Evolutionary conservation across 2,113 vertebrate species (phyloP).

Genomic region (human): GRCh38 chr1:90435501-90436000

Average conservation of each 20-base stretch:
- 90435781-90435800: slow-evolving; percentile 71
- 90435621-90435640: slow-evolving; percentile 68
- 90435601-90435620: slow-evolving; percentile 10
- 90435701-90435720: slow-evolving; percentile 39
- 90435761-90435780: slow-evolving; percentile 75
- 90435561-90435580: not conserved
- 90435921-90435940: not conserved
- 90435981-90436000: slow-evolving; percentile 37
- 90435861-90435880: not conserved
- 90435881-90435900: slow-evolving; percentile 17
- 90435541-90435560: not conserved
- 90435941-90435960: slow-evolving; percentile 36
- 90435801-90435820: slow-evolving; percentile 69
- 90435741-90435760: slow-evolving; percentile 73
- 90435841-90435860: slow-evolving; percentile 30
- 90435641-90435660: slow-evolving; percentile 52
- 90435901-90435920: slow-evolving; percentile 47
- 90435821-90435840: slow-evolving; percentile 74
- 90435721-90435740: slow-evolving; percentile 71
- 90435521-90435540: not conserved
- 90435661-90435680: slow-evolving; percentile 63
- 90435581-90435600: not conserved
- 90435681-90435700: slow-evolving; percentile 61
- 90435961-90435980: not conserved
- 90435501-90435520: not conserved